A percentile compares a stretch with the other conserved stretches of the same genome.
phyloP scores from a whole-genome alignment of 2,888 invertebrate species.

The Dione juno region DNA sequence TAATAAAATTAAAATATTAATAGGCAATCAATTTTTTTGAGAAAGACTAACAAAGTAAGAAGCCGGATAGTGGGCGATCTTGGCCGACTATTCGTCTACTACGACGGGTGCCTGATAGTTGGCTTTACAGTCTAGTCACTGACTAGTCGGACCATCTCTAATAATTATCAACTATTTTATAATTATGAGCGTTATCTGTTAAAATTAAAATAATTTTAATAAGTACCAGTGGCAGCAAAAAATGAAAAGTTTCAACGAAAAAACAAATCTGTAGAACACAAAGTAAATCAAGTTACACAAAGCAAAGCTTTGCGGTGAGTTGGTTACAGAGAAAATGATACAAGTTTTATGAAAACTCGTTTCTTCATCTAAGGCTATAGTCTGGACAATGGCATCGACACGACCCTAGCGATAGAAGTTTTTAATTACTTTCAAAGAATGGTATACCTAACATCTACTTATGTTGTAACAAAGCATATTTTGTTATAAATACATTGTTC shows the following conservation, averaged over 20 bases:
- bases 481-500: background rate
- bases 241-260: background rate
- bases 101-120: no score
- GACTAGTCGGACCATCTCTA: no score
- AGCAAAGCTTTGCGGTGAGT: constrained; percentile 7
- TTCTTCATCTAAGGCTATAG: constrained; percentile 23
- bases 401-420: constrained; percentile 20
- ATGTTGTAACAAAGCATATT: background rate
- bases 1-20: no score
- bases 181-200: no score
- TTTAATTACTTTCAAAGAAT: constrained; percentile 29
- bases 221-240: background rate
- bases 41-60: no score
- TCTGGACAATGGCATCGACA: constrained; percentile 18
- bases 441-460: background rate
- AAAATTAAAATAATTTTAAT: no score
- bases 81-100: no score
- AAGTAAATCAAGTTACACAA: constrained; percentile 18
- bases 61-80: no score
- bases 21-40: no score
- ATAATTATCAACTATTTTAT: no score
- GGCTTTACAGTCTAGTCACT: no score
- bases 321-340: constrained; percentile 23
- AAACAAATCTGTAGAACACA: background rate
- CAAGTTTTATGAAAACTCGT: constrained; percentile 32